Evolutionary conservation across 2,113 vertebrate genomes (phyloP).

Genomic region (Euleptes europaea): DNA sequence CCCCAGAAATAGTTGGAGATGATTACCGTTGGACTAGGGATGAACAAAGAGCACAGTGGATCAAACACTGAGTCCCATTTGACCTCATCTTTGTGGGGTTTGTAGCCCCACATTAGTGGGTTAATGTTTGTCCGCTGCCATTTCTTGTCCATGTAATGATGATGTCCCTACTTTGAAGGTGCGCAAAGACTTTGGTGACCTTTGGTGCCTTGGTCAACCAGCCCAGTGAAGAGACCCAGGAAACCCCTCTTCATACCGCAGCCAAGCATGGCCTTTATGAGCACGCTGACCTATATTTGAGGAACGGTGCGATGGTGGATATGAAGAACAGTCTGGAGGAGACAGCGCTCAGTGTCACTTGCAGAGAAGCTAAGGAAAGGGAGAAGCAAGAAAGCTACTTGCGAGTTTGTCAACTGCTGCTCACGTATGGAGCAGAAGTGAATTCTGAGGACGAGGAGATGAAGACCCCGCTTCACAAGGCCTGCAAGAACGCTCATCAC

Average conservation of each 20-base stretch:
- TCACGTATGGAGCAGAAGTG: conserved; percentile 38
- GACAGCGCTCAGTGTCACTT: conserved; percentile 71
- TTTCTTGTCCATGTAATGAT: background rate
- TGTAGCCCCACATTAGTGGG: no score
- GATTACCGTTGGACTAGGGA: no score
- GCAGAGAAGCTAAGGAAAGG: background rate
- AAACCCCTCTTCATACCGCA: conserved; percentile 74
- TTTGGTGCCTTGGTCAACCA: conserved; percentile 65
- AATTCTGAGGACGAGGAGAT: conserved; percentile 65
- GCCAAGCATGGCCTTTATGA: conserved; percentile 64
- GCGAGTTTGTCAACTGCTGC: conserved; percentile 70
- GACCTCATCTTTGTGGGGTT: no score
- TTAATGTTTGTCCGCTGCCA: background rate
- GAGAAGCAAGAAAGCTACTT: conserved; percentile 17
- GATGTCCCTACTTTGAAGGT: conserved; percentile 60
- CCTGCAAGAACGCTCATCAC: conserved; percentile 63
- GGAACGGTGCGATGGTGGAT: conserved; percentile 51
- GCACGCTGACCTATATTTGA: conserved; percentile 75
- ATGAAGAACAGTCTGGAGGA: conserved; percentile 53
- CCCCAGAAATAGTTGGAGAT: no score
- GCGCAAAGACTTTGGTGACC: conserved; percentile 73
- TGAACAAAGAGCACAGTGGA: no score
- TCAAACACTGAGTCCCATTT: no score
- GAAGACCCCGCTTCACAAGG: conserved; percentile 77
- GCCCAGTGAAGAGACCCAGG: conserved; percentile 49